Evolutionary conservation across 1,140 invertebrate species (phyloP).

Genomic region (Macrotrachela quadricornifera): DNA sequence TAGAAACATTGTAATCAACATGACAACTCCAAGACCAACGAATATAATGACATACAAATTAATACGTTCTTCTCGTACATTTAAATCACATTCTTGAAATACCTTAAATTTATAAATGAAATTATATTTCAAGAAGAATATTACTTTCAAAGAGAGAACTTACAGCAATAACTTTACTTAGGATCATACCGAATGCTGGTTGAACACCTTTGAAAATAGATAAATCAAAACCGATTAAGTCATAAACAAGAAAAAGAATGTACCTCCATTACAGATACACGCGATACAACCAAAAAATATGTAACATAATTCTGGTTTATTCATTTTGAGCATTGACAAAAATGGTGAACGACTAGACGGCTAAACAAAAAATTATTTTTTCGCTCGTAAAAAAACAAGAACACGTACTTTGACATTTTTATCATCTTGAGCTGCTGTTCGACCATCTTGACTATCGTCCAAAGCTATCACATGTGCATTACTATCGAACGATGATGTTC

Average conservation of each 20-base stretch:
- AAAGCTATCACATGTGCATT: too few species aligned
- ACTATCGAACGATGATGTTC: too few species aligned
- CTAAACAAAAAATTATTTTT: too few species aligned
- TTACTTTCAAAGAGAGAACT: background rate
- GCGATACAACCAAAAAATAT: conserved; percentile 48
- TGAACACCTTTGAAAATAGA: too few species aligned
- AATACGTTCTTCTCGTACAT: conserved; percentile 37
- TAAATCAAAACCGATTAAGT: too few species aligned
- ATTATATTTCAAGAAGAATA: background rate
- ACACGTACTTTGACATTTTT: too few species aligned
- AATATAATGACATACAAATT: conserved; percentile 45
- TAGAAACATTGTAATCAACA: conserved; percentile 42
- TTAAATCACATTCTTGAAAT: conserved; percentile 29
- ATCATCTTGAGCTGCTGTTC: too few species aligned
- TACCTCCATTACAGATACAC: conserved; percentile 47
- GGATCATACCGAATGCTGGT: conserved; percentile 56
- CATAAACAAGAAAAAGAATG: too few species aligned
- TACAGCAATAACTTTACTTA: conserved; percentile 34
- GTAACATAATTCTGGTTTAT: conserved; percentile 50
- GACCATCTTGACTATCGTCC: too few species aligned
- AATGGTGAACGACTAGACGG: too few species aligned
- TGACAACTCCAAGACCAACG: conserved; percentile 41
- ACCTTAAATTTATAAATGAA: conserved; percentile 16
- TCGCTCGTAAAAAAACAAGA: too few species aligned
- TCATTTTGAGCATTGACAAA: too few species aligned